phyloP scores from a whole-genome alignment of 2,113 vertebrate genomes.

The Rhadina sibilatrix region DNA sequence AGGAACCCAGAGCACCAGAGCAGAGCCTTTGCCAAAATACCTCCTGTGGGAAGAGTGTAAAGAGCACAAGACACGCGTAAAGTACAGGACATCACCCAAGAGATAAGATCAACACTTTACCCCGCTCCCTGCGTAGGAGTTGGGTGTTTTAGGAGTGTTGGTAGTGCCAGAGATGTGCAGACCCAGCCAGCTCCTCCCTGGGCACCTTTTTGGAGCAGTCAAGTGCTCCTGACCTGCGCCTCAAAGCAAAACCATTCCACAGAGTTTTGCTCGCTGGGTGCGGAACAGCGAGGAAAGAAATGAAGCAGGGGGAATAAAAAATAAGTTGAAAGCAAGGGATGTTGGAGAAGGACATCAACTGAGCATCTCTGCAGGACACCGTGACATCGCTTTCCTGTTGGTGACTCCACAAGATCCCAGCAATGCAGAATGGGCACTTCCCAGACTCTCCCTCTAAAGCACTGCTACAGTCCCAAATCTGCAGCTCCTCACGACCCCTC shows the following conservation, averaged over 20 bases:
- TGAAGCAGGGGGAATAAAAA: rapidly evolving
- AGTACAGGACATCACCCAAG: neutral
- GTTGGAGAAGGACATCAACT: neutral
- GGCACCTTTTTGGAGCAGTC: neutral
- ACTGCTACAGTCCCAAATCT: neutral
- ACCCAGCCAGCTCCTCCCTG: neutral
- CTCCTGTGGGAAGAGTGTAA: neutral
- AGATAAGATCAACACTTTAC: neutral
- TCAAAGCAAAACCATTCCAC: neutral
- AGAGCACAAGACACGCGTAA: neutral
- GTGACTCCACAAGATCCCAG: neutral
- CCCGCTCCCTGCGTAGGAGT: neutral
- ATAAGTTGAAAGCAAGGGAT: neutral
- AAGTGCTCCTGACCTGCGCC: neutral
- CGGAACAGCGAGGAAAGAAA: neutral
- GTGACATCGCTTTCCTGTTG: neutral
- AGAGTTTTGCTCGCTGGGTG: neutral
- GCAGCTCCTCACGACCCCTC: neutral
- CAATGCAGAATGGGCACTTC: neutral
- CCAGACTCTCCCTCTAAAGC: neutral
- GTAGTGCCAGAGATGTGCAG: neutral
- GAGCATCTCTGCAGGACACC: neutral
- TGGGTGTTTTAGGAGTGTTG: neutral
- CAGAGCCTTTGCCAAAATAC: neutral
- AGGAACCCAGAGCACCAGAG: neutral